phyloP scores from a whole-genome alignment of 2,797 vertebrate genomes.

The Danio tinwini region DNA sequence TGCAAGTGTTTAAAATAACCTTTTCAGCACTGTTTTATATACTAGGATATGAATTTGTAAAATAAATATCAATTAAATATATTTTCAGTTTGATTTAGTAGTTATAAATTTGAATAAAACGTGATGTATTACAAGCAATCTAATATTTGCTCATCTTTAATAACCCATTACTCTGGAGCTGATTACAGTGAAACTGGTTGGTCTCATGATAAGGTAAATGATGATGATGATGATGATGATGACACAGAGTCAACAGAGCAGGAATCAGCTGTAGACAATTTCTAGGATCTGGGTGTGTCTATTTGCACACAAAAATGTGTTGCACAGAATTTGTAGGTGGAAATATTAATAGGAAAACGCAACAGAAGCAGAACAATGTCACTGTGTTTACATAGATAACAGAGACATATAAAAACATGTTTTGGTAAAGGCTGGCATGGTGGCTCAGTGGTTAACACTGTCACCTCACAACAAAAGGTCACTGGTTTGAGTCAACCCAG shows the following conservation, averaged over 20 bases:
- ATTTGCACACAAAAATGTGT: constrained; percentile 65
- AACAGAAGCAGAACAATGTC: constrained; percentile 5
- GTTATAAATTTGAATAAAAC: not conserved
- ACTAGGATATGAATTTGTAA: no score
- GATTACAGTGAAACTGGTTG: constrained; percentile 18
- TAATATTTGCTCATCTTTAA: constrained; percentile 37
- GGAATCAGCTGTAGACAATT: constrained; percentile 62
- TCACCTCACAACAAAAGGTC: no score
- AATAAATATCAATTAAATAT: no score
- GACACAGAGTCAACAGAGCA: constrained; percentile 49
- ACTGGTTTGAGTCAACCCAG: no score
- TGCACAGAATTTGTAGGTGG: constrained; percentile 46
- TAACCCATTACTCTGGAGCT: constrained; percentile 33
- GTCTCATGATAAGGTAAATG: constrained; percentile 27
- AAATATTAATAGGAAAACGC: not conserved
- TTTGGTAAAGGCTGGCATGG: no score
- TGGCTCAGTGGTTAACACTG: no score
- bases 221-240: constrained; percentile 26
- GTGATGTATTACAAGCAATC: not conserved
- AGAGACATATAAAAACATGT: not conserved
- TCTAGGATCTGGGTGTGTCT: constrained; percentile 64
- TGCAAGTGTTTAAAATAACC: no score
- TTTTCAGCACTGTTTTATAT: no score
- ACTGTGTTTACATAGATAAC: constrained; percentile 1
- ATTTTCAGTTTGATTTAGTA: no score